Conservation (phyloP, 2,797 vertebrate genomes). For the Rhabdomys pumilio region DNA sequence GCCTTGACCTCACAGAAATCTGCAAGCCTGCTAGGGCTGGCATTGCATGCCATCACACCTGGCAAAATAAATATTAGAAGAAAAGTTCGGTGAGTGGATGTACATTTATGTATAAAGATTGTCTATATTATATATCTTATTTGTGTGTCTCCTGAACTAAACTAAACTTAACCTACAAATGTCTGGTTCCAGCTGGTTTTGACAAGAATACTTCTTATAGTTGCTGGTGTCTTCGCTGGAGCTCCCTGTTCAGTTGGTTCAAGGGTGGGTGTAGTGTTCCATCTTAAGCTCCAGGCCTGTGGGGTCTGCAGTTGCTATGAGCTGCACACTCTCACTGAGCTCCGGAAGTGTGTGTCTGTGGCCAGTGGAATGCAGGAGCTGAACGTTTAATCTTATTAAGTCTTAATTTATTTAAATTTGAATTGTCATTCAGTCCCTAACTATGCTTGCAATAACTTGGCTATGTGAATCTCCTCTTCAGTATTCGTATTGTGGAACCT, state of each 20-base stretch:
- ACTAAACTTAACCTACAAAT: conserved; percentile 49
- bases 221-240: background rate
- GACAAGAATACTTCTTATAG: background rate
- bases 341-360: background rate
- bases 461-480: background rate
- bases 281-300: background rate
- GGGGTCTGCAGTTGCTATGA: background rate
- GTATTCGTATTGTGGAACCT: background rate
- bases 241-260: background rate
- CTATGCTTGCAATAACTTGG: background rate
- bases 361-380: background rate
- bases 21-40: background rate
- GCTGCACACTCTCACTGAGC: background rate
- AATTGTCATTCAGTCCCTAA: conserved; percentile 25
- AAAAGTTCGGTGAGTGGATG: background rate
- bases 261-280: background rate
- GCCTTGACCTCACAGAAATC: background rate
- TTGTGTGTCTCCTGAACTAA: background rate
- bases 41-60: background rate
- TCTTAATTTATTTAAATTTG: conserved; percentile 1
- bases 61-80: background rate
- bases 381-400: background rate
- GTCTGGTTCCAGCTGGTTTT: conserved; percentile 14
- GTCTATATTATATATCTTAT: conserved; percentile 51
- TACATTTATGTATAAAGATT: conserved; percentile 17